Base-by-base conservation (phyloP, 1,140 invertebrate species). In the Papilio glaucus region DNA sequence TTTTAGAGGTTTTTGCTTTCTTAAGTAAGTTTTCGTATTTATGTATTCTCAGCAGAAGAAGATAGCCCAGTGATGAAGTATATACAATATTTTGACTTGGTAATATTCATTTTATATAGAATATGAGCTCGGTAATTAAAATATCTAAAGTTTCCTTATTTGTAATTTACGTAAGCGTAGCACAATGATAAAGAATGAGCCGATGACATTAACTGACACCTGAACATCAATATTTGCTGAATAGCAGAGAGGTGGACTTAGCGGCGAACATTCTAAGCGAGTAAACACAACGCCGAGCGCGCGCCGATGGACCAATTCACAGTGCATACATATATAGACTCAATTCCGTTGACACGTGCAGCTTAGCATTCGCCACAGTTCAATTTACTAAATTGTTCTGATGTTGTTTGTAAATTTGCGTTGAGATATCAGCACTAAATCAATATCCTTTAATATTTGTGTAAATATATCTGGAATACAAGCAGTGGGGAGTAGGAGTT, bases 131-230 rank as follows among this genome's bases (percentile, higher is more conserved):
- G 41, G 0, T n/a, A n/a, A n/a, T n/a, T n/a, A n/a, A 18, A 15
- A 45, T 15, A 15, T n/a, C n/a, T 53, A 21, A 5, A 53, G 4
- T 53, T 21, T 24, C 21, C 13, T 8, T 9, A 12, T 24, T 21
- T 53, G 49, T 10, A 18, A 21, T 53, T 33, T 18, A 53, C 9
- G 18, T 21, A 9, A 21, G 18, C 1, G 8, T 45, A 15, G 7
- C 42, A 4, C 49, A 24, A 53, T 53, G 49, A 21, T 53, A 24
- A n/a, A n/a, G n/a, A n/a, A 53, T 53, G 49, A 53, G 18, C 21
- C 12, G 21, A 53, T 53, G 18, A 53, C 49, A 53, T 24, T 18
- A 53, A 53, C 49, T 53, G 18, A 53, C 49, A 53, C 49, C 49
- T 21, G 49, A 21, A 53, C 18, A 24, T 53, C 49, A 53, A 53